A percentile compares a stretch with the other conserved stretches of the same genome.
phyloP scores from a whole-genome alignment of 2,113 vertebrate species.

The Cryptotis parvus region DNA sequence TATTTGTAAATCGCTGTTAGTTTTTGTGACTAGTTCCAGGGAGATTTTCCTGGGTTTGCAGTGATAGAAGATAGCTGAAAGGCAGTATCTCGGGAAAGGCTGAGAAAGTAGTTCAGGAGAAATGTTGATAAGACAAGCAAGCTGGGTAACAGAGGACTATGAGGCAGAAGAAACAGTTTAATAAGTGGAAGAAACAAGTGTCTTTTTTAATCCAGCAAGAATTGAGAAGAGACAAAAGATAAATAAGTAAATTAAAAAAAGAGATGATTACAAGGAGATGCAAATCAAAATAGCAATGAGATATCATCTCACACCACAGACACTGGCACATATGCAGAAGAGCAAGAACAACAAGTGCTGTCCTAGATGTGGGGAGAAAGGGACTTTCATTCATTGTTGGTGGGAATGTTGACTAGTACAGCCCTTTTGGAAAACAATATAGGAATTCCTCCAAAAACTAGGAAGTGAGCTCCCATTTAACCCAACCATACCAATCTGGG shows the following conservation, averaged over 20 bases:
- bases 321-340: too few relatives aligned
- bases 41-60: not conserved
- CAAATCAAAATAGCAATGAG: too few relatives aligned
- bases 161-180: not conserved
- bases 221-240: not conserved
- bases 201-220: not conserved
- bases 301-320: too few relatives aligned
- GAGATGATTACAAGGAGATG: not conserved
- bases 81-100: not conserved
- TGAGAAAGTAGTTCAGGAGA: constrained; percentile 36
- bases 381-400: too few relatives aligned
- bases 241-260: constrained; percentile 30
- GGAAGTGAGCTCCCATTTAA: too few relatives aligned
- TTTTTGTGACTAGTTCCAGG: constrained; percentile 28
- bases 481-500: too few relatives aligned
- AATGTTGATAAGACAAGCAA: not conserved
- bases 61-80: not conserved
- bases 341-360: too few relatives aligned
- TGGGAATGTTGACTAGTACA: too few relatives aligned
- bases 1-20: not conserved
- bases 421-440: too few relatives aligned
- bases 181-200: not conserved
- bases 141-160: not conserved
- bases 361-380: too few relatives aligned
- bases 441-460: too few relatives aligned